Percentiles rank a stretch among this genome's conserved stretches.
Evolutionary conservation across 2,797 vertebrate species (phyloP).

Genomic region (Sebastes baramenuke): DNA sequence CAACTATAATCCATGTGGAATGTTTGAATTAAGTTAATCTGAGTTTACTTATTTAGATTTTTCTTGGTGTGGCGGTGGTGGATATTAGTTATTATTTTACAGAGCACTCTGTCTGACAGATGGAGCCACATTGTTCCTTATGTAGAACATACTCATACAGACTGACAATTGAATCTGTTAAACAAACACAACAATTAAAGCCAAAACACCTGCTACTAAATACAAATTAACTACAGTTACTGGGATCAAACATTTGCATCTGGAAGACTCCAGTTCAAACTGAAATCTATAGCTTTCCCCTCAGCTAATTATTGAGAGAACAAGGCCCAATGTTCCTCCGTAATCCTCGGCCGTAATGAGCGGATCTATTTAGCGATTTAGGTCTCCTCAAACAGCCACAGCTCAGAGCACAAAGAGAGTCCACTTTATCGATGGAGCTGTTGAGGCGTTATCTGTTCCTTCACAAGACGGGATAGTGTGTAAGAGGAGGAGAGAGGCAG

Average conservation of each 20-base stretch:
- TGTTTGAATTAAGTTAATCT: not conserved
- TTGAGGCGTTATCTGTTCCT: constrained; percentile 45
- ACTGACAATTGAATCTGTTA: not conserved
- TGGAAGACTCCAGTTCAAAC: constrained; percentile 19
- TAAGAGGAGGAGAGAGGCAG: not conserved
- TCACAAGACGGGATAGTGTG: constrained; percentile 3
- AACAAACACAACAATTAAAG: not conserved
- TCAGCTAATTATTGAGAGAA: constrained; percentile 57
- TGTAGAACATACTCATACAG: not conserved
- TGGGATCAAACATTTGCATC: constrained; percentile 18
- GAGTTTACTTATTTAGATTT: not conserved
- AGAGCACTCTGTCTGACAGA: not conserved
- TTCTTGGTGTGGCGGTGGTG: not conserved
- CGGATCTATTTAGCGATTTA: constrained; percentile 67
- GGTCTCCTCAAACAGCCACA: constrained; percentile 35
- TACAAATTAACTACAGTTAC: constrained; percentile 19
- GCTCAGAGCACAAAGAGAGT: constrained; percentile 45
- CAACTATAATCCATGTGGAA: not conserved
- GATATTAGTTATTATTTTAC: not conserved
- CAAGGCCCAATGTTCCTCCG: constrained; percentile 19
- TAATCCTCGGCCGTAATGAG: constrained; percentile 66
- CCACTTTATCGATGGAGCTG: constrained; percentile 49
- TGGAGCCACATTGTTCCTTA: not conserved
- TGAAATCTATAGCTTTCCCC: constrained; percentile 54
- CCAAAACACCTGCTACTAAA: constrained; percentile 18